Percentiles rank a stretch among this genome's conserved stretches.
These are phyloP conservation scores for Neostethus bicornis DNA, from an alignment of 2,797 vertebrate genomes.

Conservation along the genomic window DNA sequence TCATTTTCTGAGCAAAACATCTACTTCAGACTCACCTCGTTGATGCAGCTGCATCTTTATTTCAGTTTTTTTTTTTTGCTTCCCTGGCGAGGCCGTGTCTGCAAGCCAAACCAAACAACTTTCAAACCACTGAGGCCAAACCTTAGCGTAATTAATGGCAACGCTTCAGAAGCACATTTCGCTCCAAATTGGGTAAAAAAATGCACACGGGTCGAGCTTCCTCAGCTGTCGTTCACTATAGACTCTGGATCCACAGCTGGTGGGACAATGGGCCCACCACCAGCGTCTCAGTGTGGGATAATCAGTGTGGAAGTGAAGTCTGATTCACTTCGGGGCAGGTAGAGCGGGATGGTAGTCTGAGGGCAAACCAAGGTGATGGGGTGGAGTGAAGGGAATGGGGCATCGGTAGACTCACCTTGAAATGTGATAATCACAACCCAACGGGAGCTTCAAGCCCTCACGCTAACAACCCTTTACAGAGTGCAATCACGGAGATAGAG, in stretches of 20 bases:
- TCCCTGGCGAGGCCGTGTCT: constrained; percentile 38
- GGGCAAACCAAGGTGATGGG: constrained; percentile 42
- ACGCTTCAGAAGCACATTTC: constrained; percentile 45
- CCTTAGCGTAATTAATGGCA: constrained; percentile 50
- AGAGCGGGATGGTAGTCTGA: constrained; percentile 13
- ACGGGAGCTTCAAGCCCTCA: constrained; percentile 27
- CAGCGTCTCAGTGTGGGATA: constrained; percentile 44
- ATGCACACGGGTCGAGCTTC: constrained; percentile 57
- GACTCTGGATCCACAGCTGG: constrained; percentile 17
- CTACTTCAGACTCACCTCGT: constrained; percentile 20
- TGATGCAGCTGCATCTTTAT: constrained; percentile 28
- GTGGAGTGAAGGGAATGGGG: constrained; percentile 13
- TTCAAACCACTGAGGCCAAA: constrained; percentile 15
- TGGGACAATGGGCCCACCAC: constrained; percentile 26
- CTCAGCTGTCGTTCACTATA: constrained; percentile 25
- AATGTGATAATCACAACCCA: constrained; percentile 59
- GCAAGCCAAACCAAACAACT: constrained; percentile 55
- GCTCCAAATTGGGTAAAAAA: constrained; percentile 34
- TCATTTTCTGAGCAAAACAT: constrained; percentile 5
- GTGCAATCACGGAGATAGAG: constrained; percentile 66
- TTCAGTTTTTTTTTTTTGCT: constrained; percentile 13
- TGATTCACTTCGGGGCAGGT: constrained; percentile 21
- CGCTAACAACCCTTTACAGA: constrained; percentile 60
- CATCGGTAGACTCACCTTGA: constrained; percentile 57
- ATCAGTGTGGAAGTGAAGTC: constrained; percentile 47